Conservation (phyloP, 2,797 vertebrate species). For the Pelodytes ibericus region DNA sequence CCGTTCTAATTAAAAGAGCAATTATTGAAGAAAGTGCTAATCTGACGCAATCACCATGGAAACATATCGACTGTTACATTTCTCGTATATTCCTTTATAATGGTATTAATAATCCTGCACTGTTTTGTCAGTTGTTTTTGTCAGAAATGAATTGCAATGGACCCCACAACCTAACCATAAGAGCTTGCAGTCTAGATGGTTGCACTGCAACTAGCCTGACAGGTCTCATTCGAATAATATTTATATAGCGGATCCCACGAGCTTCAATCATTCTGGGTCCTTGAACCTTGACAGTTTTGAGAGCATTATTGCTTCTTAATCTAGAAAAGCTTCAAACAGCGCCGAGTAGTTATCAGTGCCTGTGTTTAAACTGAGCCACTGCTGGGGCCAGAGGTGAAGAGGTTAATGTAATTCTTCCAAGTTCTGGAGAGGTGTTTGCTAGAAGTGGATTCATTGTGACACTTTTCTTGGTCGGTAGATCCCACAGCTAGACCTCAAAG, state of each 20-base stretch:
- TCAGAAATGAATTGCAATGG: too few species aligned
- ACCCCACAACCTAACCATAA: neutral
- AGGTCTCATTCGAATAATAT: conserved; percentile 4
- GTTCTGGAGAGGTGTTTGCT: conserved; percentile 44
- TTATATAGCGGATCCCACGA: conserved; percentile 4
- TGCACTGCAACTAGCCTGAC: neutral
- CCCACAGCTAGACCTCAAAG: neutral
- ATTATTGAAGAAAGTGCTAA: too few species aligned
- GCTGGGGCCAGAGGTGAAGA: conserved; percentile 44
- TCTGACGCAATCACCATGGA: too few species aligned
- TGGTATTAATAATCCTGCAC: too few species aligned
- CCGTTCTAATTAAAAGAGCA: too few species aligned
- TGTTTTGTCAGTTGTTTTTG: too few species aligned
- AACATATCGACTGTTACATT: too few species aligned
- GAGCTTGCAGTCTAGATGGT: neutral
- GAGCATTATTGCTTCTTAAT: conserved; percentile 50
- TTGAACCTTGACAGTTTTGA: conserved; percentile 49
- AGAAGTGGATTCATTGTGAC: conserved; percentile 44
- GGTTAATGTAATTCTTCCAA: conserved; percentile 53
- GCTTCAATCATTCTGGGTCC: conserved; percentile 27
- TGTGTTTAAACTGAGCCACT: conserved; percentile 41
- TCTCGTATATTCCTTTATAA: too few species aligned
- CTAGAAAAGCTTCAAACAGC: conserved; percentile 26
- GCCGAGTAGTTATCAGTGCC: conserved; percentile 35
- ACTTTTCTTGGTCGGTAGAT: neutral